These are phyloP conservation scores for Triplophysa tibetana DNA, from an alignment of 2,113 vertebrate species.

Conservation along the genomic window DNA sequence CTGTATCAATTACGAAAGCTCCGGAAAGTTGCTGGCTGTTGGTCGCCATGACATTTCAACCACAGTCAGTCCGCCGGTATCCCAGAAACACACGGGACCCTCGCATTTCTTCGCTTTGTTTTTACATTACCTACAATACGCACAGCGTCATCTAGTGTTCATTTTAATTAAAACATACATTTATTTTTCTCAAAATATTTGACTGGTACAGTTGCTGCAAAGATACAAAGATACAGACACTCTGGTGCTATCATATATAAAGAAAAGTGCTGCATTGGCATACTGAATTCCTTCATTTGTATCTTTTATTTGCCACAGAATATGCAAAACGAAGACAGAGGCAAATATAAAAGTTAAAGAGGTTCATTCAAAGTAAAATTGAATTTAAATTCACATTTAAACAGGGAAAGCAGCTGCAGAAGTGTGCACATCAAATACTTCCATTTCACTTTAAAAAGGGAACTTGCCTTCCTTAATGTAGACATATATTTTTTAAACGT, in stretches of 20 bases:
- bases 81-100: constrained; percentile 40
- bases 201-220: neutral
- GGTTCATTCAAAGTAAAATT: too few species aligned
- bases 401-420: neutral
- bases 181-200: neutral
- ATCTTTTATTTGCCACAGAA: too few species aligned
- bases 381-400: too few species aligned
- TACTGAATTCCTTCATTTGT: too few species aligned
- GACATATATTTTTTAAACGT: neutral
- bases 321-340: too few species aligned
- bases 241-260: too few species aligned
- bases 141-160: constrained; percentile 33
- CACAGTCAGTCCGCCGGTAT: constrained; percentile 42
- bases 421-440: neutral
- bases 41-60: constrained; percentile 56
- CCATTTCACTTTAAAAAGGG: neutral
- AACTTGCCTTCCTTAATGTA: neutral
- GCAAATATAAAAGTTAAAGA: too few species aligned
- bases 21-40: constrained; percentile 48
- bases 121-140: neutral
- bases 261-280: too few species aligned
- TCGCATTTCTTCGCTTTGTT: neutral
- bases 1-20: constrained; percentile 42
- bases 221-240: neutral
- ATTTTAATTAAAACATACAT: neutral